Percentiles rank a stretch among this genome's conserved stretches.
Evolutionary conservation across 2,888 invertebrate species (phyloP).

Genomic region (Meliscaeva auricollis): DNA sequence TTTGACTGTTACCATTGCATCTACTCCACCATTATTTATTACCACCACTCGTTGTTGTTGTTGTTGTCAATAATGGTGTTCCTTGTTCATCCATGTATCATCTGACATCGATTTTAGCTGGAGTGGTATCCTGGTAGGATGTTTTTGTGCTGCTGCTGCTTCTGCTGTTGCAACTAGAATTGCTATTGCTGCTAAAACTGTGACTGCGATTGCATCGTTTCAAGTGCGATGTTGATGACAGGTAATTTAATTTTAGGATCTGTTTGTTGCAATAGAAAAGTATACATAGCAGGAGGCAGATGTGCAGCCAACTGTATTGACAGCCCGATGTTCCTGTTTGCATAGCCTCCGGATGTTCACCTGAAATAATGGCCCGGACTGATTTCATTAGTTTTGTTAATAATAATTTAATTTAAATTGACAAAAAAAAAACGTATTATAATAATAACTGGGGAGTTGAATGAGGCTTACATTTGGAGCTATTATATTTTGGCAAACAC

Average conservation of each 20-base stretch:
- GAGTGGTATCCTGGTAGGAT: conserved; percentile 17
- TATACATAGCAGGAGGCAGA: conserved; percentile 80
- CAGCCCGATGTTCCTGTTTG: conserved; percentile 84
- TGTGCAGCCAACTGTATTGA: conserved; percentile 83
- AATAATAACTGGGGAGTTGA: too few species aligned
- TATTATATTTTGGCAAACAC: too few species aligned
- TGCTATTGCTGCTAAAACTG: not conserved
- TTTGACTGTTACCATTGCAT: conserved; percentile 25
- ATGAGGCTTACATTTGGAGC: too few species aligned
- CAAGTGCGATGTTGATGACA: conserved; percentile 58
- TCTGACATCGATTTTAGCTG: conserved; percentile 51
- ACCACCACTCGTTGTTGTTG: conserved; percentile 7
- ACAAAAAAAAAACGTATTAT: not conserved
- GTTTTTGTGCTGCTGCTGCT: not conserved
- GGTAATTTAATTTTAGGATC: conserved; percentile 74
- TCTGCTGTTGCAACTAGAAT: not conserved
- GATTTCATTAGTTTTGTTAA: conserved; percentile 83
- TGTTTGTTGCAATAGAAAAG: conserved; percentile 81
- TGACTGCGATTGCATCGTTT: conserved; percentile 31
- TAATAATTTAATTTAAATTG: conserved; percentile 51
- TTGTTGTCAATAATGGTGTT: conserved; percentile 12
- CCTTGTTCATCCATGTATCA: conserved; percentile 54
- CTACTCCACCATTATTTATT: not conserved
- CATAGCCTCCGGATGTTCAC: conserved; percentile 85
- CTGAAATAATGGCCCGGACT: conserved; percentile 85